These are phyloP conservation scores for Ametastegia equiseti DNA, from an alignment of 2,888 invertebrate species.

Conservation along the genomic window DNA sequence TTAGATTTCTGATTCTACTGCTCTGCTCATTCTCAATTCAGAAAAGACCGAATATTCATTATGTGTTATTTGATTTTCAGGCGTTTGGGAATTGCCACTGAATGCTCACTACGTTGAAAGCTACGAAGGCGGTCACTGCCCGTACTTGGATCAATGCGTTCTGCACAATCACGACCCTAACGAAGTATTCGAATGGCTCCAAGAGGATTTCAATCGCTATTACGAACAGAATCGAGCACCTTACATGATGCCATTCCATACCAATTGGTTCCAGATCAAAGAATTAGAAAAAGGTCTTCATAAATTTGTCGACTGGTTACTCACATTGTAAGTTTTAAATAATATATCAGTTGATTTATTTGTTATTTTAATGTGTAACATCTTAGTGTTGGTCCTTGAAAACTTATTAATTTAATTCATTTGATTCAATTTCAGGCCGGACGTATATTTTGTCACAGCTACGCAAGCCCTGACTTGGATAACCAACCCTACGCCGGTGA, in stretches of 20 bases:
- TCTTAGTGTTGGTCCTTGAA: no score
- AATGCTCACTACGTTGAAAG: conserved; percentile 93
- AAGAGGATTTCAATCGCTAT: conserved; percentile 91
- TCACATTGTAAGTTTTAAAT: conserved; percentile 81
- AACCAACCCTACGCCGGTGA: conserved; percentile 88
- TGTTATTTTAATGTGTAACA: no score
- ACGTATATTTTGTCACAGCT: conserved; percentile 91
- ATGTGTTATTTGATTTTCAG: conserved; percentile 72
- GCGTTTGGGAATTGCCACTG: conserved; percentile 94
- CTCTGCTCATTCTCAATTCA: neutral
- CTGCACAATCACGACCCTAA: conserved; percentile 90
- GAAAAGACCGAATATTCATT: neutral
- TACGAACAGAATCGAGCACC: conserved; percentile 93
- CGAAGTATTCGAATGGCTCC: conserved; percentile 91
- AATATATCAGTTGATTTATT: no score
- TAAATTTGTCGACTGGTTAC: conserved; percentile 91
- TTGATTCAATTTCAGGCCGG: conserved; percentile 80
- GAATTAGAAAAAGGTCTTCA: conserved; percentile 89
- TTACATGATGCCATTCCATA: conserved; percentile 97
- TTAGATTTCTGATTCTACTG: neutral
- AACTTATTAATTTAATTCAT: conserved; percentile 66
- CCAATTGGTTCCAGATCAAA: conserved; percentile 96
- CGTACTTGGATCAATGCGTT: conserved; percentile 94
- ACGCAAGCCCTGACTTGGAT: conserved; percentile 95
- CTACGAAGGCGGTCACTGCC: conserved; percentile 94